A percentile compares a stretch with the other conserved stretches of the same genome.
phyloP scores from a whole-genome alignment of 1,140 invertebrate genomes.

The Dendrolimus kikuchii region DNA sequence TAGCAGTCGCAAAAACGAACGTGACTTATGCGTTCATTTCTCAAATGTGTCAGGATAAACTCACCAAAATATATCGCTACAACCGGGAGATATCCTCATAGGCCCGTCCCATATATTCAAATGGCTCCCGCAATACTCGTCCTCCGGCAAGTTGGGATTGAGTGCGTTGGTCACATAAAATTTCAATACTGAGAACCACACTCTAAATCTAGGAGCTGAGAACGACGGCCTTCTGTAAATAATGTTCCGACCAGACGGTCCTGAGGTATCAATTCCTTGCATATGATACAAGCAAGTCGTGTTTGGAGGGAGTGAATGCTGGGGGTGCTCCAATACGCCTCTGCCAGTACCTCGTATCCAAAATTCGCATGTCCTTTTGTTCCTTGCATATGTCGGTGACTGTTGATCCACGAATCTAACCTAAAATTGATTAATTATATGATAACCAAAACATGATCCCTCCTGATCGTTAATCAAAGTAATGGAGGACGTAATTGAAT shows the following conservation, averaged over 20 bases:
- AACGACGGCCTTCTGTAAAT: conserved; percentile 75
- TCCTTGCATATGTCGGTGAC: conserved; percentile 84
- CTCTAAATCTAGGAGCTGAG: conserved; percentile 79
- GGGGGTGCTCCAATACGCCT: conserved; percentile 84
- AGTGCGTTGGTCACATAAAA: conserved; percentile 81
- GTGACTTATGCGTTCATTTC: too few species aligned
- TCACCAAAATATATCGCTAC: conserved; percentile 87
- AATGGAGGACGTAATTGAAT: background rate
- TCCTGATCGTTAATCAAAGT: conserved; percentile 1
- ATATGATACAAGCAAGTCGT: conserved; percentile 91
- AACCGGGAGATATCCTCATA: conserved; percentile 81
- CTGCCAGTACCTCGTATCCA: conserved; percentile 85
- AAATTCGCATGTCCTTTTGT: conserved; percentile 88
- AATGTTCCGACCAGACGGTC: conserved; percentile 74
- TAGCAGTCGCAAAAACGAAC: too few species aligned
- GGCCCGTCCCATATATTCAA: conserved; percentile 89
- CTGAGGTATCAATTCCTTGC: conserved; percentile 75
- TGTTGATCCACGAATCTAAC: conserved; percentile 87
- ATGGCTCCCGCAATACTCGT: conserved; percentile 84
- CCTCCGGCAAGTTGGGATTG: conserved; percentile 73
- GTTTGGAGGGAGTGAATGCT: conserved; percentile 87
- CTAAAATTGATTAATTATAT: conserved; percentile 67
- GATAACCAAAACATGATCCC: conserved; percentile 13
- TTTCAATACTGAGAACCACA: conserved; percentile 91
- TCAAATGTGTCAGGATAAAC: conserved; percentile 14